Percentiles rank a stretch among this genome's conserved stretches.
These are phyloP conservation scores for Varroa destructor DNA, from an alignment of 1,140 invertebrate species.

Conservation along the genomic window DNA sequence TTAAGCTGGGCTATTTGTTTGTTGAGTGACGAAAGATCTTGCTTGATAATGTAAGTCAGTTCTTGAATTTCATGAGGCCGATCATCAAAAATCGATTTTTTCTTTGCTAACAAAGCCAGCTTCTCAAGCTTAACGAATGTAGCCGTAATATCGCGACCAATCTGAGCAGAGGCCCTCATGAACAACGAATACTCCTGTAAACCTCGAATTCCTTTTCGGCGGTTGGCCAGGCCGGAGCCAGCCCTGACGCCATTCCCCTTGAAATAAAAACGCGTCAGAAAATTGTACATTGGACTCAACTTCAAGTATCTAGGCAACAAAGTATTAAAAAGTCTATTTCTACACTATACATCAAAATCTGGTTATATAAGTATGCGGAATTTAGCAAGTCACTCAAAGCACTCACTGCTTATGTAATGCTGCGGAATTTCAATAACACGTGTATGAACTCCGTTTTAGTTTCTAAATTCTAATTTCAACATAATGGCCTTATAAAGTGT, in stretches of 20 bases:
- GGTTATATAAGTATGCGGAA: too few relatives aligned
- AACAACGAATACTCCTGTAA: conserved; percentile 48
- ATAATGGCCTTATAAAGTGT: too few relatives aligned
- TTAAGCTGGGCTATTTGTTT: conserved; percentile 70
- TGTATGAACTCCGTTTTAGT: too few relatives aligned
- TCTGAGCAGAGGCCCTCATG: conserved; percentile 50
- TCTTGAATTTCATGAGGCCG: conserved; percentile 89
- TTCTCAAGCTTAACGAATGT: conserved; percentile 95
- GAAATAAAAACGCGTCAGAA: conserved; percentile 18
- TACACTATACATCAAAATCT: too few relatives aligned
- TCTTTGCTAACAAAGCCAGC: conserved; percentile 83
- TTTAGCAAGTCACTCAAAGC: too few relatives aligned
- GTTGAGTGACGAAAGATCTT: conserved; percentile 84
- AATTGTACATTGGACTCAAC: conserved; percentile 5
- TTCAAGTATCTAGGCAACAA: not conserved
- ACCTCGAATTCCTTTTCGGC: conserved; percentile 76
- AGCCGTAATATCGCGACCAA: conserved; percentile 85
- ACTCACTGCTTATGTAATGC: too few relatives aligned
- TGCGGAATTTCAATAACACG: too few relatives aligned
- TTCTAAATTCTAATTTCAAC: too few relatives aligned
- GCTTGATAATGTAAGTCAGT: conserved; percentile 91
- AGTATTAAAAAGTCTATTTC: too few relatives aligned
- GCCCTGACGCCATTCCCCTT: conserved; percentile 48
- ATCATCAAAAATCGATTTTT: conserved; percentile 93
- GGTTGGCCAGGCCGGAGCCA: conserved; percentile 47